These are phyloP conservation scores for Hylaeus volcanicus DNA, from an alignment of 1,140 invertebrate genomes.

Conservation along the genomic window DNA sequence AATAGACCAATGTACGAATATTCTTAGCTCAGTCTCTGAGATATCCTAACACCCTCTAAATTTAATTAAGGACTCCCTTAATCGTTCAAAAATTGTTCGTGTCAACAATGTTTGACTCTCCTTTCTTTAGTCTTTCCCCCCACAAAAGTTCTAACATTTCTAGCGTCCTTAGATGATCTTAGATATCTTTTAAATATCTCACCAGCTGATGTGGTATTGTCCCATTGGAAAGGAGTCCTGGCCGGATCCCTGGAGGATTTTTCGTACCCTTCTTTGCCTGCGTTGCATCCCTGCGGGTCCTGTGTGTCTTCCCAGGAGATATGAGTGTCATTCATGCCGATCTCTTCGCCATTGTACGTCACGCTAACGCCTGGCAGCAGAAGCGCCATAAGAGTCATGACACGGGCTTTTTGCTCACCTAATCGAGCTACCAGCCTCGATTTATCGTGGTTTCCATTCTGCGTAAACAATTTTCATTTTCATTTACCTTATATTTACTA, in stretches of 20 bases:
- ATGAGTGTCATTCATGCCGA: conserved; percentile 83
- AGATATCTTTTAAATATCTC: conserved; percentile 35
- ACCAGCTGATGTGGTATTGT: conserved; percentile 82
- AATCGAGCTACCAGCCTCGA: conserved; percentile 82
- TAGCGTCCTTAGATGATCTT: not conserved
- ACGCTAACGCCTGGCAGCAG: conserved; percentile 87
- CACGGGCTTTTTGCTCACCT: conserved; percentile 83
- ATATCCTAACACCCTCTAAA: no score
- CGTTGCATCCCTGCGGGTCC: conserved; percentile 69
- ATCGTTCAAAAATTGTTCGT: no score
- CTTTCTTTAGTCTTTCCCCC: no score
- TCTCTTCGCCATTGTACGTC: conserved; percentile 88
- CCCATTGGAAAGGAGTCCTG: conserved; percentile 88
- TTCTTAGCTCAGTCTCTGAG: no score
- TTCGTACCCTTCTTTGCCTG: conserved; percentile 70
- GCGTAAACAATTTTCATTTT: conserved; percentile 47
- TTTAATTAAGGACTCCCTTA: no score
- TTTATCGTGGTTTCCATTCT: conserved; percentile 86
- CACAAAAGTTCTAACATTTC: no score
- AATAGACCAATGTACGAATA: no score
- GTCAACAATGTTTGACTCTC: no score
- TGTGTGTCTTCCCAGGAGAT: conserved; percentile 72
- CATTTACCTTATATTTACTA: no score
- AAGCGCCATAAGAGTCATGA: conserved; percentile 85
- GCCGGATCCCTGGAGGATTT: conserved; percentile 81